phyloP scores from a whole-genome alignment of 2,797 vertebrate genomes.

The Tapera naevia region DNA sequence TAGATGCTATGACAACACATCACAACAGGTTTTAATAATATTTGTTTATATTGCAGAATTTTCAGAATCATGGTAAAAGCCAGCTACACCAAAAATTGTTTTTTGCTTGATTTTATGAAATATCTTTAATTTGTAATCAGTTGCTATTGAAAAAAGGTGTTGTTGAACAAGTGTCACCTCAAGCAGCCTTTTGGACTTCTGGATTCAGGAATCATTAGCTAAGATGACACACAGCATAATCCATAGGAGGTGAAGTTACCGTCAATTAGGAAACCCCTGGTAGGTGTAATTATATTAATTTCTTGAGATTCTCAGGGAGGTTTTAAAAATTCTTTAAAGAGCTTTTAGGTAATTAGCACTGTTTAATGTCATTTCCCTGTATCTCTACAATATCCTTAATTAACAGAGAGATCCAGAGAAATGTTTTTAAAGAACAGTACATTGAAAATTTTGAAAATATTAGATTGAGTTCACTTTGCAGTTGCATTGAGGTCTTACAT shows the following conservation, averaged over 20 bases:
- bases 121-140: background rate
- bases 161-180: background rate
- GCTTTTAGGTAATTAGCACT: background rate
- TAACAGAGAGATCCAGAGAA: background rate
- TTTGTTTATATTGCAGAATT: background rate
- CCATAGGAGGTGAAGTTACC: background rate
- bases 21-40: background rate
- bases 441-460: background rate
- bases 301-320: background rate
- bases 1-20: background rate
- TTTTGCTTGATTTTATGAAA: background rate
- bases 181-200: background rate
- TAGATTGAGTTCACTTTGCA: background rate
- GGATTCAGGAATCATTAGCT: background rate
- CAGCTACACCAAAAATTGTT: rapidly evolving
- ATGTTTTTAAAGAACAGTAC: background rate
- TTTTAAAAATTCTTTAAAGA: background rate
- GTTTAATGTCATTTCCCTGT: background rate
- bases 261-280: background rate
- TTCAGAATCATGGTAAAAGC: background rate
- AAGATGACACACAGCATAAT: background rate
- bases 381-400: background rate
- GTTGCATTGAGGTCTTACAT: background rate
- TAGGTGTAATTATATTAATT: background rate
- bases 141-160: rapidly evolving